These are phyloP conservation scores for Molossus molossus DNA, from an alignment of 2,797 vertebrate genomes.

Conservation along the genomic window DNA sequence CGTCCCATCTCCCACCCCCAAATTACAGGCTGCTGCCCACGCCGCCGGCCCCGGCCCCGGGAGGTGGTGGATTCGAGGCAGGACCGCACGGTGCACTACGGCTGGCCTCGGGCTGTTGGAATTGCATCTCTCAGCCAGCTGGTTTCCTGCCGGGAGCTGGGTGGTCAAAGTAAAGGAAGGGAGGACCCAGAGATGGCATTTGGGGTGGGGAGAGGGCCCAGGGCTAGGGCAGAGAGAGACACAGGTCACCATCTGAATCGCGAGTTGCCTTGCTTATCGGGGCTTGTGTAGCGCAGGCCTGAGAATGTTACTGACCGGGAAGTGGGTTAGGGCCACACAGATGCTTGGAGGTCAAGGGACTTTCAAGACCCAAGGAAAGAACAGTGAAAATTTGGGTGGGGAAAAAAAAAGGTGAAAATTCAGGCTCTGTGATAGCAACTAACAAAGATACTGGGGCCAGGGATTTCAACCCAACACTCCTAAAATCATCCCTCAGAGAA, in stretches of 20 bases:
- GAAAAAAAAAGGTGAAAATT: not conserved
- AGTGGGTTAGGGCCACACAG: not conserved
- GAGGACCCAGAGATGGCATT: conserved; percentile 21
- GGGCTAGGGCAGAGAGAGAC: not conserved
- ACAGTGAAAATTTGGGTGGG: too few species aligned
- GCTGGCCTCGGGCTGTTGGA: not conserved
- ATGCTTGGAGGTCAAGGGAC: not conserved
- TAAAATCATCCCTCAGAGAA: not conserved
- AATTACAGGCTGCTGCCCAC: conserved; percentile 78
- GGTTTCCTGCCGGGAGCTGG: conserved; percentile 61
- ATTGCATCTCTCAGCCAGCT: not conserved
- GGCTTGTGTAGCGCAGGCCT: not conserved
- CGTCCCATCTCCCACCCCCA: conserved; percentile 71
- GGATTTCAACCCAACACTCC: not conserved
- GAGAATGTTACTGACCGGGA: not conserved
- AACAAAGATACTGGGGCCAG: not conserved
- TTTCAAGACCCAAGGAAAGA: not conserved
- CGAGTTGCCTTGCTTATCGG: not conserved
- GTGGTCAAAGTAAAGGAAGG: conserved; percentile 71
- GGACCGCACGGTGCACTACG: not conserved
- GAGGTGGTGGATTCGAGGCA: conserved; percentile 64
- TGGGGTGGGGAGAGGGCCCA: not conserved
- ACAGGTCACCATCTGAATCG: not conserved
- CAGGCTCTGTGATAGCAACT: not conserved
- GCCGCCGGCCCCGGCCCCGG: conserved; percentile 62